Base-by-base conservation (phyloP, 2,113 vertebrate genomes). In the Symphodus melops region DNA sequence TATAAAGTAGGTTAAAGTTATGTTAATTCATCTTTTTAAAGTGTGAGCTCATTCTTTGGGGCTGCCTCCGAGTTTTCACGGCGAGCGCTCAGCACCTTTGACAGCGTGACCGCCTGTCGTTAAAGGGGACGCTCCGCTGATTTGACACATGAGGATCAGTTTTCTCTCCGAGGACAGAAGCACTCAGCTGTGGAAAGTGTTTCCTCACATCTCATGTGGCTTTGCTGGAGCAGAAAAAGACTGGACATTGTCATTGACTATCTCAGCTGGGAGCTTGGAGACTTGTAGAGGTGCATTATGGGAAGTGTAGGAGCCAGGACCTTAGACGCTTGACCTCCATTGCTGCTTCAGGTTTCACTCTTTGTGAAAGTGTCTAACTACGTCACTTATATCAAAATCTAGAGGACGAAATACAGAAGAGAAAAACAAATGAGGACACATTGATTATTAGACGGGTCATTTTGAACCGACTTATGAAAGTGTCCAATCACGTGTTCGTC, bases 141-240 rank as follows among this genome's bases (percentile, higher is more conserved):
- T 79, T 88, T 85, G 57, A 79, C 71, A 78, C 85, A 69, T 11
- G 49, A 81, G 71, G 39, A 59, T 63, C 52, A 10, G 55, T 33
- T 44, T 52, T 53, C 70, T 72, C 37, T 25, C 68, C 42, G 37
- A 49, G 66, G 37, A 65, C 17, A 64, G 65, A 37, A 28, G 8
- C 12, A 49, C 44, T 69, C 49, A 55, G 54, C 61, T 4, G 60
- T 44, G 64, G 67, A 83, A 72, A 78, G 2, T 8, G 39, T 52
- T 55, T 10, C 28, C 39, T 23, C 42, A 41, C 8, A 17, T 66
- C 66, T 55, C 54, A 58, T 75, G 28, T 54, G 69, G 60, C 42
- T 51, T 55, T 20, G 58, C 16, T 70, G 20, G 52, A 57, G 69
- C 71, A 55, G 37, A 67, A 53, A 66, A 56, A 49, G 25, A 39